These are phyloP conservation scores for Blastobasis adustella DNA, from an alignment of 2,888 invertebrate species.

Conservation along the genomic window DNA sequence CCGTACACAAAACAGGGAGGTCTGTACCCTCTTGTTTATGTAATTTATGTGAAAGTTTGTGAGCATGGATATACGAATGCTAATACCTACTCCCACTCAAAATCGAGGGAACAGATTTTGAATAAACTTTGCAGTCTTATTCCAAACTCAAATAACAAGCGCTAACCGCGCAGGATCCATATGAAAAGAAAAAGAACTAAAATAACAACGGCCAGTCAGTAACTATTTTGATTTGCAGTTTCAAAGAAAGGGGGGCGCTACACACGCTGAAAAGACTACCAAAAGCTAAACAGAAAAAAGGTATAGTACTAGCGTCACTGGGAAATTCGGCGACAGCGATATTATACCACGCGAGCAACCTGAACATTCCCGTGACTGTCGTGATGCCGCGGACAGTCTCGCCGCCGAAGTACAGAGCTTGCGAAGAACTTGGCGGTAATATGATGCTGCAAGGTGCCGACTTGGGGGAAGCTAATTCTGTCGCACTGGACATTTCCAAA, in stretches of 20 bases:
- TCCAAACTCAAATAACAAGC: too few species aligned
- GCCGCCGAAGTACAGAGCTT: conserved; percentile 79
- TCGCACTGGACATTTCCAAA: conserved; percentile 74
- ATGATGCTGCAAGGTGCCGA: conserved; percentile 78
- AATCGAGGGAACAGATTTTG: too few species aligned
- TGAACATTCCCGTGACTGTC: conserved; percentile 77
- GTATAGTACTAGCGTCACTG: conserved; percentile 80
- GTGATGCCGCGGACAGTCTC: conserved; percentile 81
- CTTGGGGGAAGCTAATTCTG: conserved; percentile 75
- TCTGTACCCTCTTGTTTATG: conserved; percentile 7
- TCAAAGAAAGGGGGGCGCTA: conserved; percentile 82
- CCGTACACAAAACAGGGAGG: conserved; percentile 42
- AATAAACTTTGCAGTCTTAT: too few species aligned
- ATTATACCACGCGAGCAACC: conserved; percentile 76
- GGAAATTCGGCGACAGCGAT: conserved; percentile 83
- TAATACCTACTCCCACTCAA: too few species aligned
- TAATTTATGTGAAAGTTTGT: too few species aligned
- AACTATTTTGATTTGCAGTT: conserved; percentile 49
- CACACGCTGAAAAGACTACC: conserved; percentile 76
- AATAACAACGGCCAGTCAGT: too few species aligned
- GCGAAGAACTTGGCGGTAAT: conserved; percentile 77
- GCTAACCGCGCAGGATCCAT: too few species aligned
- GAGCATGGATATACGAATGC: too few species aligned
- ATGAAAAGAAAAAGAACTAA: too few species aligned
- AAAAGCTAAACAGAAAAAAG: conserved; percentile 72